phyloP scores from a whole-genome alignment of 1,140 invertebrate genomes.

The Dufourea novaeangliae region DNA sequence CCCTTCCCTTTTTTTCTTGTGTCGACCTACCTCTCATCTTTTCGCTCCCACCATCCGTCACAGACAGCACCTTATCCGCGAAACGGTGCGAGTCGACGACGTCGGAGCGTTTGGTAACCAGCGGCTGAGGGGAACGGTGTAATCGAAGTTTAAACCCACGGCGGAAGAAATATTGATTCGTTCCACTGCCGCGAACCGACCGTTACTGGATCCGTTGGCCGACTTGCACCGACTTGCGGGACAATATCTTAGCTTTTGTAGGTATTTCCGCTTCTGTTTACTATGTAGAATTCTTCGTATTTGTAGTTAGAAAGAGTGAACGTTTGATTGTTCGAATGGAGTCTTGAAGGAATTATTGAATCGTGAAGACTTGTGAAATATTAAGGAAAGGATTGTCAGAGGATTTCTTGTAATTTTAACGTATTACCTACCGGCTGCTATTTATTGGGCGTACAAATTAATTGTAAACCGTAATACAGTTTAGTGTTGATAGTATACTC shows the following conservation, averaged over 20 bases:
- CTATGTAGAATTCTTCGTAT: too few relatives aligned
- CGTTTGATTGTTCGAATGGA: neutral
- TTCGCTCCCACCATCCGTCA: neutral
- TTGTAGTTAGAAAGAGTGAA: too few relatives aligned
- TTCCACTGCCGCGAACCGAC: slow-evolving; percentile 24
- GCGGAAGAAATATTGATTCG: slow-evolving; percentile 49
- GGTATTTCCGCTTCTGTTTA: neutral
- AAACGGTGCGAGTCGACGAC: slow-evolving; percentile 18
- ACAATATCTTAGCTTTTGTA: neutral
- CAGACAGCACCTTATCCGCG: slow-evolving; percentile 18
- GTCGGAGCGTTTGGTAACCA: slow-evolving; percentile 41
- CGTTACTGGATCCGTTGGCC: slow-evolving; percentile 25
- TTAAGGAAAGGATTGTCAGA: too few relatives aligned
- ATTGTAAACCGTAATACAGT: too few relatives aligned
- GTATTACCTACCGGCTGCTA: too few relatives aligned
- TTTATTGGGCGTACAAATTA: too few relatives aligned
- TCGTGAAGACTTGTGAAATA: too few relatives aligned
- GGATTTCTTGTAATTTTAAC: too few relatives aligned
- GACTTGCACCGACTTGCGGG: neutral
- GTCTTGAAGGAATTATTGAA: too few relatives aligned
- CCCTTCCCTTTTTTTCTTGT: neutral
- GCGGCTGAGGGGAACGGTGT: neutral
- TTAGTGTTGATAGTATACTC: too few relatives aligned
- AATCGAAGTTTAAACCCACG: slow-evolving; percentile 46
- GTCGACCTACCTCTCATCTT: neutral